Evolutionary conservation across 2,797 vertebrate species (phyloP), one percentile per base, ranked within the genome.

Genomic region (Anomalospiza imberbis): DNA sequence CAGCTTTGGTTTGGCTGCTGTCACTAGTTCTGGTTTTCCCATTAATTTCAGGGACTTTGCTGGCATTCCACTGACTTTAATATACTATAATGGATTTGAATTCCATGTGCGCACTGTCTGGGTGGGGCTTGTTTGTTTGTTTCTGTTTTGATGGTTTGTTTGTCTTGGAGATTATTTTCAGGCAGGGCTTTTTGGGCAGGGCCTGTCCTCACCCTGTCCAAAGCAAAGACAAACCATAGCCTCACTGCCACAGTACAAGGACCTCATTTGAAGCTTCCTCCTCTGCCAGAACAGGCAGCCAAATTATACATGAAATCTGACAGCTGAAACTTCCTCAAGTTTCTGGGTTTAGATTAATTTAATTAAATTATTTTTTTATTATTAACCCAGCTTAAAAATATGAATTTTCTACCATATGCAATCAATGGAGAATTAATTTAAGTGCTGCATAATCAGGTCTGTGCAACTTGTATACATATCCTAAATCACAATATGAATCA

Each of bases 111-210:
- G 1, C 31, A 50, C 34, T 87, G 42, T 82, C 85, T 88, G 65
- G 32, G 7, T 12, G 77, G 34, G 11, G 10, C 50, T 93, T 42
- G 47, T 92, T 96, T 90, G 58, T 86, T 96, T 92, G 31, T 89
- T 92, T 92, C 48, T 84, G 17, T 76, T 90, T 88, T 79, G 24
- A 60, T 76, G 47, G 29, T 80, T 95, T 93, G 76, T 76, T 95
- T 94, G 61, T 93, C 54, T 90, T 87, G 74, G 84, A 91, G 63
- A 74, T 93, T 74, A 73, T 80, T 94, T 89, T 67, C n/a, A 45
- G 65, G 51, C 45, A 85, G 47, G 42, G 28, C 21, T 79, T 92
- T 89, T 63, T 26, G 32, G 65, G 48, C 53, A 87, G 50, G 50
- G 34, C 25, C 45, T 60, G 57, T 78, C 31, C 42, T 89, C 53